Evolutionary conservation across 2,113 vertebrate genomes (phyloP), one percentile per base, ranked within the genome.

Genomic region (Pipa parva): DNA sequence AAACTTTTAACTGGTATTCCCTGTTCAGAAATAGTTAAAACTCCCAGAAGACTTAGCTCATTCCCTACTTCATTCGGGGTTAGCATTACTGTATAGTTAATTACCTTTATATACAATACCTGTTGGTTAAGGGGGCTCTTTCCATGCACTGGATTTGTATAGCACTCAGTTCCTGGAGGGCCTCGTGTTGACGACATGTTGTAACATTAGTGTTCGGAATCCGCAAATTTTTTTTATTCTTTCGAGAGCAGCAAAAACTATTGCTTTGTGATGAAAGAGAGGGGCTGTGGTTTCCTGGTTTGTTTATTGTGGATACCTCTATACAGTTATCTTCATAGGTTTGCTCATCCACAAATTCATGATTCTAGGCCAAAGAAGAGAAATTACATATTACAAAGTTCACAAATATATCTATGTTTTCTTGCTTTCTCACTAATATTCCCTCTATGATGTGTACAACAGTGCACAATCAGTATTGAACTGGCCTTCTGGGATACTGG

Each of bases 291-390:
- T 92, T 93, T 17, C 84, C 79, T 25, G 88, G 71, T 46, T 89
- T 87, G 13, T 95, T 95, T 69, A 90, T 81, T 2, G 88, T 86
- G 0, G 88, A 84, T 7, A 92, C 85, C 76, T 97, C 95, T 84
- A 89, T 89, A 58, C 89, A 93, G 83, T 85, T 91, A 6, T 87
- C 79, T 75, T 98, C 92, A 0, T 87, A 95, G 13, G 85, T 78
- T 78, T 95, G 92, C 71, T 95, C 96, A 20, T 98, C 95, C 77
- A 97, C 91, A 75, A 99, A 96, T 72, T 97, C 89, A 0, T 98
- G 94, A 77, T 96, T 98, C 97, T 98, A 3, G 61, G 2, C 33
- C 49, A 65, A 12, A 74, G 26, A 52, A 57, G 17, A n/a, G 72
- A 59, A 74, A 76, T 22, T 55, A 33, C 25, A 0, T 55, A 58